A percentile compares a stretch with the other conserved stretches of the same genome.
Conservation (phyloP, 2,797 vertebrate genomes). For the Cossypha dichroa region DNA sequence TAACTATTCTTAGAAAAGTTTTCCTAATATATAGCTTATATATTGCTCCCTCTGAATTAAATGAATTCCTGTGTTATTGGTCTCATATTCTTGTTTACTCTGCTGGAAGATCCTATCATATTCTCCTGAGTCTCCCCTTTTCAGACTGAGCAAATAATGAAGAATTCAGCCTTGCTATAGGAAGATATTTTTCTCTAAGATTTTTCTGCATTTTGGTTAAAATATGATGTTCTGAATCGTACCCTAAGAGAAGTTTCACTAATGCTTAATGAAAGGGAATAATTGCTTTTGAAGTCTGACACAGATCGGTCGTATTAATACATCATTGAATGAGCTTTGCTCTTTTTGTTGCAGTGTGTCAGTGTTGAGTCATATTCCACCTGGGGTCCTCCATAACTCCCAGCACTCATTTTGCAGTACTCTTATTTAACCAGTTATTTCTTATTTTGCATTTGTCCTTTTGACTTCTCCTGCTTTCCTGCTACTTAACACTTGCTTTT, state of each 20-base stretch:
- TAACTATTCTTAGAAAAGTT: slow-evolving; percentile 15
- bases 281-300: background rate
- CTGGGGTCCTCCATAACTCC: background rate
- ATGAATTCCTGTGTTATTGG: background rate
- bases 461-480: background rate
- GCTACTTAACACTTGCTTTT: background rate
- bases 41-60: background rate
- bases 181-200: background rate
- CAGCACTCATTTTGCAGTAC: background rate
- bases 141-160: background rate
- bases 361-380: slow-evolving; percentile 21
- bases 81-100: background rate
- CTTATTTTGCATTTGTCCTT: background rate
- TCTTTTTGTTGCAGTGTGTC: background rate
- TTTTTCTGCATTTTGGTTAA: background rate
- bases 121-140: background rate
- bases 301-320: background rate
- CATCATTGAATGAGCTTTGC: background rate
- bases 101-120: background rate
- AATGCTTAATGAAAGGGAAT: background rate
- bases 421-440: background rate
- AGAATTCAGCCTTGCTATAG: background rate
- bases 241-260: background rate
- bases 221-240: background rate
- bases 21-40: background rate